Evolutionary conservation across 2,888 invertebrate genomes (phyloP).

Genomic region (Limnephilus lunatus): DNA sequence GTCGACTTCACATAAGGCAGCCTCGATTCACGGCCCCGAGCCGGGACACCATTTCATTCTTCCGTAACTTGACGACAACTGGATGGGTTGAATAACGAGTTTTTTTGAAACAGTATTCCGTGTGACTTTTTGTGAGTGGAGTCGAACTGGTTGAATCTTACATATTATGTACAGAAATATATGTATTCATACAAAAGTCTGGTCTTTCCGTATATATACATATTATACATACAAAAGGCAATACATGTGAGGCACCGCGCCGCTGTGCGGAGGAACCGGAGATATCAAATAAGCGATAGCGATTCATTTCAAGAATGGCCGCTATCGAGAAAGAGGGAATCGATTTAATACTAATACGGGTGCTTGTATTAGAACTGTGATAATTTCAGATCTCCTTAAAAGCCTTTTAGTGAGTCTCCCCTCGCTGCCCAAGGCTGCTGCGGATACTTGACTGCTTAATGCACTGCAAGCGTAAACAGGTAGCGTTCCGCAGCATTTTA

Average conservation of each 20-base stretch:
- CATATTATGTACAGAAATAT: constrained; percentile 2
- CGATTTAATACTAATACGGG: background rate
- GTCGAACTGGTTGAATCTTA: background rate
- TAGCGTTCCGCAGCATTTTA: background rate
- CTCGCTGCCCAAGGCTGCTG: background rate
- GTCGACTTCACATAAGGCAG: background rate
- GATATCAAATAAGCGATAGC: constrained; percentile 13
- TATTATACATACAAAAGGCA: background rate
- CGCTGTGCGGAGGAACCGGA: background rate
- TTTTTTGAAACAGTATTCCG: background rate
- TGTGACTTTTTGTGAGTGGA: constrained; percentile 9
- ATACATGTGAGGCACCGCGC: background rate
- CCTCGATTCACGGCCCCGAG: background rate
- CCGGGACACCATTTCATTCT: background rate
- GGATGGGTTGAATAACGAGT: constrained; percentile 15
- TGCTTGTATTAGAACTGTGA: constrained; percentile 25
- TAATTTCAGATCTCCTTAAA: constrained; percentile 5
- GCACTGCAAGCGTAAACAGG: background rate
- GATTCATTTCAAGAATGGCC: background rate
- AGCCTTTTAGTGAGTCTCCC: constrained; percentile 4
- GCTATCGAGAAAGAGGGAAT: background rate
- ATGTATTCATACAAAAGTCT: background rate
- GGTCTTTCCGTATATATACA: background rate
- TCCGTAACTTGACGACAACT: constrained; percentile 2
- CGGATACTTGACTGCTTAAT: background rate